Percentiles rank a stretch among this genome's conserved stretches.
Conservation (phyloP, 2,888 invertebrate genomes). For the Meandrusa payeni region DNA sequence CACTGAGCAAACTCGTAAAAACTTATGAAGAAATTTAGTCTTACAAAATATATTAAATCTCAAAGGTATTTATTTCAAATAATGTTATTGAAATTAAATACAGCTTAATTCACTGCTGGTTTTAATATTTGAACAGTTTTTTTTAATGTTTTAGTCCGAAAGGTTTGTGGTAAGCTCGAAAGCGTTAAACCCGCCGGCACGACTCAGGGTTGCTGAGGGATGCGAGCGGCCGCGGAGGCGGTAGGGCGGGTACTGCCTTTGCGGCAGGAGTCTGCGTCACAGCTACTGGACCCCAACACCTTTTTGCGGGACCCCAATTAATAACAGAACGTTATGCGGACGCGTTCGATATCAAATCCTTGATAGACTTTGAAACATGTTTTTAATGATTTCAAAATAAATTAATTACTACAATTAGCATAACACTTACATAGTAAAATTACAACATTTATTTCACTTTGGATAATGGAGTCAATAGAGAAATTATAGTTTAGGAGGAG, state of each 20-base stretch:
- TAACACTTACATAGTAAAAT: too few relatives aligned
- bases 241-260: slow-evolving; percentile 63
- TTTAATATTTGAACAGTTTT: neutral
- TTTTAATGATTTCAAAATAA: neutral
- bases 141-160: slow-evolving; percentile 5
- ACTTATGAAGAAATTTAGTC: slow-evolving; percentile 11
- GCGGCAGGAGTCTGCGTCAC: slow-evolving; percentile 77
- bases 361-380: slow-evolving; percentile 14
- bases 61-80: neutral
- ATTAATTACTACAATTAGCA: too few relatives aligned
- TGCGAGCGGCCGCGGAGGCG: slow-evolving; percentile 51
- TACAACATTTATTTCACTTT: too few relatives aligned
- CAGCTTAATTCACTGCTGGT: slow-evolving; percentile 1
- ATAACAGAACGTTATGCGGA: slow-evolving; percentile 63
- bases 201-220: slow-evolving; percentile 31
- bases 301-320: slow-evolving; percentile 75
- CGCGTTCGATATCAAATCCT: slow-evolving; percentile 44
- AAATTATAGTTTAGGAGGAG: too few relatives aligned
- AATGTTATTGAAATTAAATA: slow-evolving; percentile 2
- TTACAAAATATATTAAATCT: slow-evolving; percentile 3
- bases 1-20: slow-evolving; percentile 19
- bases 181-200: slow-evolving; percentile 30
- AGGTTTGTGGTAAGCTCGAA: slow-evolving; percentile 21
- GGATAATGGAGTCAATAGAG: too few relatives aligned
- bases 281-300: slow-evolving; percentile 67